phyloP scores from a whole-genome alignment of 2,113 vertebrate species.

The Microcebus griseorufus region DNA sequence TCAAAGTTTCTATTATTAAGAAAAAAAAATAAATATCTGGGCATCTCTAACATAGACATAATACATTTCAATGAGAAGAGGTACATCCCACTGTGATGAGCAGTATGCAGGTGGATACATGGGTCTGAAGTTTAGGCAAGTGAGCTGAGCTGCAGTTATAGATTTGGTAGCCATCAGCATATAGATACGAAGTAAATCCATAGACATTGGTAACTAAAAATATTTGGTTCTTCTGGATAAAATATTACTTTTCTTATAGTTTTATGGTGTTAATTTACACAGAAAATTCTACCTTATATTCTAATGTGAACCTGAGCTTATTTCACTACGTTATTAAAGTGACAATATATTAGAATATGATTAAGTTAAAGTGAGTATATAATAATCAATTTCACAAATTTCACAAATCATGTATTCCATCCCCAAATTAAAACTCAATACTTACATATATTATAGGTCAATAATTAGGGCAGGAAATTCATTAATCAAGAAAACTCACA shows the following conservation, averaged over 20 bases:
- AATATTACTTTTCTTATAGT: background rate
- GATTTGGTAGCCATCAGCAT: background rate
- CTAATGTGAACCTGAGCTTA: background rate
- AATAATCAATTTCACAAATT: slow-evolving; percentile 6
- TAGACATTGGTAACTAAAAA: background rate
- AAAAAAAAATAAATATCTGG: background rate
- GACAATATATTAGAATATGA: background rate
- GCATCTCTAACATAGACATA: background rate
- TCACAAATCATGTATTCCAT: background rate
- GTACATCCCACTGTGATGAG: background rate
- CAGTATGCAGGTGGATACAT: background rate
- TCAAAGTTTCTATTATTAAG: background rate
- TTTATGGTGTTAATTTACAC: background rate
- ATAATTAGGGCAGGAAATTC: background rate
- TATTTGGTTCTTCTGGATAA: background rate
- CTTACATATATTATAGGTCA: background rate
- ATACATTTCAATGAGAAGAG: background rate
- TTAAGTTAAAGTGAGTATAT: background rate
- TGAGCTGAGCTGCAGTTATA: background rate
- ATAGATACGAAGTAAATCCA: background rate
- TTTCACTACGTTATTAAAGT: slow-evolving; percentile 3
- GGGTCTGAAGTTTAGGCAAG: background rate
- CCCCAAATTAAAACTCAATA: background rate
- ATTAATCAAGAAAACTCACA: slow-evolving; percentile 19
- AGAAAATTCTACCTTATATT: slow-evolving; percentile 4